Conservation (phyloP, 2,113 vertebrate genomes). For the Thunnus thynnus region DNA sequence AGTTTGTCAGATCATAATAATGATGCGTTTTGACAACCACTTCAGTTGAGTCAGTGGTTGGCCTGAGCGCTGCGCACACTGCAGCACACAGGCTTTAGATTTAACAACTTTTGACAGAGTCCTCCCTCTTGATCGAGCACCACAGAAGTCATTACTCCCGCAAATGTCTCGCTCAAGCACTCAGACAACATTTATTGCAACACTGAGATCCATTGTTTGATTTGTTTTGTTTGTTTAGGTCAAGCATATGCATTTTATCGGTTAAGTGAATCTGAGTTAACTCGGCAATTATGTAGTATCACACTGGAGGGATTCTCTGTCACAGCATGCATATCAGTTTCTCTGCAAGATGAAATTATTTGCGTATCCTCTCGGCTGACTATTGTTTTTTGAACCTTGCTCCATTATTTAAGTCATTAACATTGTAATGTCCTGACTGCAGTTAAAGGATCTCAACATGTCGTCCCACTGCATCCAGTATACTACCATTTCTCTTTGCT, state of each 20-base stretch:
- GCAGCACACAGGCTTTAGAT: constrained; percentile 38
- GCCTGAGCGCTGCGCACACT: constrained; percentile 25
- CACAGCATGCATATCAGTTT: constrained; percentile 46
- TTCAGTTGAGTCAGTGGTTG: constrained; percentile 56
- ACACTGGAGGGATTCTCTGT: constrained; percentile 32
- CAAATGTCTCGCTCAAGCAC: background rate
- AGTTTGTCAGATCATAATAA: constrained; percentile 47
- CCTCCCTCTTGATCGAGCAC: constrained; percentile 20
- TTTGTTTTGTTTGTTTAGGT: constrained; percentile 44
- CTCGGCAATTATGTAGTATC: constrained; percentile 13
- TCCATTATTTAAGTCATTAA: constrained; percentile 26
- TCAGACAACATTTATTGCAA: background rate
- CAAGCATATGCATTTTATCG: constrained; percentile 36
- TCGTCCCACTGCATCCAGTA: background rate
- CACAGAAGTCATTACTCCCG: constrained; percentile 15
- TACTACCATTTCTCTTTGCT: background rate
- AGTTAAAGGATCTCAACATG: background rate
- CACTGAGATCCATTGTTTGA: background rate
- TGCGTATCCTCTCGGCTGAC: constrained; percentile 27
- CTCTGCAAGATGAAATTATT: constrained; percentile 48
- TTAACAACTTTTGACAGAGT: constrained; percentile 65
- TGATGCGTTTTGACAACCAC: constrained; percentile 58
- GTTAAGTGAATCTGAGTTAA: constrained; percentile 30
- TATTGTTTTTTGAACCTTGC: constrained; percentile 12
- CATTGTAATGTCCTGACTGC: background rate